Base-by-base conservation (phyloP, 2,797 vertebrate genomes). In the Sebastes itinus region DNA sequence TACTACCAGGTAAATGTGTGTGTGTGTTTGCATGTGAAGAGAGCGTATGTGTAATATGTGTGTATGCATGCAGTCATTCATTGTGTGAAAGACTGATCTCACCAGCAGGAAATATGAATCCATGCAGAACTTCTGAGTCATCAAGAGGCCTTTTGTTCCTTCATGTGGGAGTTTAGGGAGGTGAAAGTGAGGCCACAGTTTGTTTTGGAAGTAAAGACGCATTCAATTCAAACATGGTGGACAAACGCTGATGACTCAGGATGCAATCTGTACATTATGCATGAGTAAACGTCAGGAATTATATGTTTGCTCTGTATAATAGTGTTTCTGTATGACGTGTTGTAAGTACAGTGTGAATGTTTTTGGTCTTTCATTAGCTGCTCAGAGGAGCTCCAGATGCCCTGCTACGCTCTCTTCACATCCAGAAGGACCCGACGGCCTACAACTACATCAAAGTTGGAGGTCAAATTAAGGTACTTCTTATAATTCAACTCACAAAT, bases 351-450 rank as follows among this genome's bases (percentile, higher is more conserved):
- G 6, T 62, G 5, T 68, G 60, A 2, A n/a, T 81, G 28, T 62
- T 14, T 58, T 18, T 75, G 18, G 0, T 58, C 8, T 4, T 38
- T 30, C 73, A 62, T 28, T 88, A 99, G 99, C 93, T 99, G 75
- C 96, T 99, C n/a, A 96, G 96, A 91, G 99, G 99, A 70, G 97
- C 96, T 70, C 97, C 98, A 5, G 99, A 99, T n/a, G 93, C 98
- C 75, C 94, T 97, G 33, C 78, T 99, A 0, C 97, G 95, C 9
- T 97, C 98, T 6, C 94, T 99, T 8, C 97, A 98, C 87, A 94
- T 99, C 58, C 96, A 98, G 92, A 98, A 97, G 93, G 97, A 99
- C 67, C 92, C 97, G 0, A 94, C 96, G 0, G 94, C 93, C 0
- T 99, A 97, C 94, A 97, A 71, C 93, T 99, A 97, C 80, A 97